phyloP scores from a whole-genome alignment of 2,797 vertebrate genomes.

The Tarsius wallacei region DNA sequence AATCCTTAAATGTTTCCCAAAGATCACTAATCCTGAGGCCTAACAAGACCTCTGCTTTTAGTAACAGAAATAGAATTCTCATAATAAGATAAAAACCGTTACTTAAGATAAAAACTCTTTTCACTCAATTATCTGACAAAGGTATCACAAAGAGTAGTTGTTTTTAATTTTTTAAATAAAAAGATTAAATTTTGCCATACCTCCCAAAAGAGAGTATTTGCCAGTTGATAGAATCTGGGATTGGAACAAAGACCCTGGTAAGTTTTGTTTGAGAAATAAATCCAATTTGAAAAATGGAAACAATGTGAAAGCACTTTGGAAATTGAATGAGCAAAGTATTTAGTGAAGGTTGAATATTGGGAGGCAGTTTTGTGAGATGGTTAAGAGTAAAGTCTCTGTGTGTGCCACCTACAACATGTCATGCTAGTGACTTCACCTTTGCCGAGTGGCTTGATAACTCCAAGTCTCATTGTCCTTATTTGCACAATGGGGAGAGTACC shows the following conservation, averaged over 20 bases:
- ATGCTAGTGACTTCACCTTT: background rate
- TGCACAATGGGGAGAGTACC: accelerated
- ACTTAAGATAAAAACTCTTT: conserved; percentile 20
- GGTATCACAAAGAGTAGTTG: conserved; percentile 46
- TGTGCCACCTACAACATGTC: no score
- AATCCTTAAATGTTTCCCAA: background rate
- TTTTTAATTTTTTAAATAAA: conserved; percentile 37
- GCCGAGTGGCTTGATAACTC: background rate
- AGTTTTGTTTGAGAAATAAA: conserved; percentile 29
- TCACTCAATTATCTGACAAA: conserved; percentile 43
- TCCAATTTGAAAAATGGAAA: background rate
- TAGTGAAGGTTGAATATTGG: background rate
- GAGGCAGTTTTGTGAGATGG: background rate
- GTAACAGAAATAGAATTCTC: background rate
- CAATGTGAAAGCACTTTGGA: background rate
- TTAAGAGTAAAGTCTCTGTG: background rate
- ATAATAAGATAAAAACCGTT: background rate
- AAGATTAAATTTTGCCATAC: conserved; percentile 20
- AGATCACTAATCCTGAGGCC: background rate
- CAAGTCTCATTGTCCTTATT: background rate
- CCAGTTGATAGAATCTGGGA: background rate
- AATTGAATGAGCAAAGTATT: background rate
- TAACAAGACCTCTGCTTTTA: conserved; percentile 25
- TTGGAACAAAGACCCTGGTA: conserved; percentile 19
- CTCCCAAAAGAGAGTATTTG: background rate